phyloP scores from a whole-genome alignment of 2,113 vertebrate species.

The Cochlearius cochlearius region DNA sequence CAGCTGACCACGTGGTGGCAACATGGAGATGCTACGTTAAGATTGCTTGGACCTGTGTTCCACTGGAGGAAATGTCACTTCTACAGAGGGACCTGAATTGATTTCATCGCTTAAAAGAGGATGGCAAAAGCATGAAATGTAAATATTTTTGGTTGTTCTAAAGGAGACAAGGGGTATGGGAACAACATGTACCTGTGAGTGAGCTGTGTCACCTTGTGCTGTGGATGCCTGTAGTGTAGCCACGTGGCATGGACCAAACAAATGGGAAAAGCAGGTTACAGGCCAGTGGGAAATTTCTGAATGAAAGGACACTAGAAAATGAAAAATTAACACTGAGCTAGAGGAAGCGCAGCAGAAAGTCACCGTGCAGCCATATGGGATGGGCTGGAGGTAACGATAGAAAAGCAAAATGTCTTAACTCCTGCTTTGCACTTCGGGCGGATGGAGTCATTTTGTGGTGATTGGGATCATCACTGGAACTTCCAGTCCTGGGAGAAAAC shows the following conservation, averaged over 20 bases:
- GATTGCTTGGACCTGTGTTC: not conserved
- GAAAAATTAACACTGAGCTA: not conserved
- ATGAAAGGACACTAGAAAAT: not conserved
- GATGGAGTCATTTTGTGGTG: not conserved
- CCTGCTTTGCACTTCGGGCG: not conserved
- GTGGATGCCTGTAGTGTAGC: not conserved
- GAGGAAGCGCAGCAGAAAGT: not conserved
- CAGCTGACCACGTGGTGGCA: not conserved
- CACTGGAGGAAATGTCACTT: not conserved
- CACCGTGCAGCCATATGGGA: not conserved
- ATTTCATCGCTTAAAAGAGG: not conserved
- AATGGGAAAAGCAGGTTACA: not conserved
- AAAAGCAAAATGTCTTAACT: not conserved
- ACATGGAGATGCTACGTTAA: not conserved
- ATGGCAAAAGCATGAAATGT: not conserved
- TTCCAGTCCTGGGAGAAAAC: not conserved
- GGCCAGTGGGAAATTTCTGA: not conserved
- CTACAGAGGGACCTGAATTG: not conserved
- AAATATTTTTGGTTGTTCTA: not conserved
- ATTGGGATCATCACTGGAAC: not conserved
- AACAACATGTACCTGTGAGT: too few species aligned
- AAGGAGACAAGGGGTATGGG: not conserved
- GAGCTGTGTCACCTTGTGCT: not conserved
- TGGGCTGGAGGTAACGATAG: not conserved
- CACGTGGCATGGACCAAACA: not conserved